Conservation (phyloP, 2,888 invertebrate species). For the Nemapogon koenigi region DNA sequence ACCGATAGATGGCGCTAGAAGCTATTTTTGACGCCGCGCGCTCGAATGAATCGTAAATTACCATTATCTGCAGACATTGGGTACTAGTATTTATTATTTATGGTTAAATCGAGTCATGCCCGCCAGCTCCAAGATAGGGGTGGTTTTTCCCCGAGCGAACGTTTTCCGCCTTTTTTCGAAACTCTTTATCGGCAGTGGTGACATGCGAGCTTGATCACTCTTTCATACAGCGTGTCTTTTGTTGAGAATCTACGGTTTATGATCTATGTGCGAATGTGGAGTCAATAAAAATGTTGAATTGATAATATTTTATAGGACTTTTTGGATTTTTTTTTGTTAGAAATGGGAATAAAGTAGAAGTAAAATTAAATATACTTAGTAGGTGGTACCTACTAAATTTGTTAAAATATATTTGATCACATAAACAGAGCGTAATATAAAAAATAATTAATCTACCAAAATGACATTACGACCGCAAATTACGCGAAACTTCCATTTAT, state of each 20-base stretch:
- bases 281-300: no score
- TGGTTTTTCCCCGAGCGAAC: constrained; percentile 31
- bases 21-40: constrained; percentile 54
- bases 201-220: background rate
- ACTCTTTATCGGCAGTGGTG: constrained; percentile 8
- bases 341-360: no score
- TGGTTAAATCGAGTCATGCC: constrained; percentile 51
- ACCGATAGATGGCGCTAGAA: constrained; percentile 18
- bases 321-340: background rate
- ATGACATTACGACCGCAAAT: constrained; percentile 7
- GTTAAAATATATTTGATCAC: no score
- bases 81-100: constrained; percentile 64
- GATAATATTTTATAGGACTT: no score
- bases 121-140: constrained; percentile 29
- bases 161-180: constrained; percentile 26
- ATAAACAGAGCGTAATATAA: no score
- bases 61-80: constrained; percentile 61
- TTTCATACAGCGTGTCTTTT: background rate
- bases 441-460: background rate
- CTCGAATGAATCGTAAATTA: constrained; percentile 50
- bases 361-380: background rate
- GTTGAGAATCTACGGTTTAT: no score
- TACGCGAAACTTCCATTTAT: constrained; percentile 10
- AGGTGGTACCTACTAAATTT: background rate
- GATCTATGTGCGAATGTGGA: no score